Evolutionary conservation across 1,140 invertebrate genomes (phyloP).

Genomic region (Bombus superbus): DNA sequence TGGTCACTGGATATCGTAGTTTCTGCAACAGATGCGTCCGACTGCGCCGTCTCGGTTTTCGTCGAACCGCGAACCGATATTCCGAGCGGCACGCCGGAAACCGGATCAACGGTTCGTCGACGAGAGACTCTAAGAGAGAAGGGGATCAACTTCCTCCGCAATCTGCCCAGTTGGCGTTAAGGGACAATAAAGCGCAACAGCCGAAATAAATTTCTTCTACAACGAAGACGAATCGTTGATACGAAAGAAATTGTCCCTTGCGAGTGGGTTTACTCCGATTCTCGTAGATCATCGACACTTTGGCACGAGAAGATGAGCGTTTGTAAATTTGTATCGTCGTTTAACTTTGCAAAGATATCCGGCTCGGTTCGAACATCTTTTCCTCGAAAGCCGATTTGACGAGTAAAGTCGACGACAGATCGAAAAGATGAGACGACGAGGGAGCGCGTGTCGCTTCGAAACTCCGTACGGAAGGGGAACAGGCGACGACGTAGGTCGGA

Average conservation of each 20-base stretch:
- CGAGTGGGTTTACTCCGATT: neutral
- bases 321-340: too few relatives aligned
- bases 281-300: neutral
- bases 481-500: neutral
- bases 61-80: constrained; percentile 9
- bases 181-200: neutral
- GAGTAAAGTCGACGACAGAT: too few relatives aligned
- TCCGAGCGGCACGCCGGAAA: neutral
- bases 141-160: neutral
- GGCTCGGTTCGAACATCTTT: too few relatives aligned
- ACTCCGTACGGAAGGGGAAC: too few relatives aligned
- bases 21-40: constrained; percentile 12
- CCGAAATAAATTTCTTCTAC: too few relatives aligned
- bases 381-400: too few relatives aligned
- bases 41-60: constrained; percentile 3
- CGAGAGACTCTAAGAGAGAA: neutral
- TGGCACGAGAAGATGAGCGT: neutral
- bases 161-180: neutral
- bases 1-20: constrained; percentile 18
- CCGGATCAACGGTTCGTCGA: neutral
- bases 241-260: neutral
- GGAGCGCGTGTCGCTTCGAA: neutral
- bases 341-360: too few relatives aligned
- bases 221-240: neutral
- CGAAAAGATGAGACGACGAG: neutral